A percentile compares a stretch with the other conserved stretches of the same genome.
Conservation (phyloP, 2,113 vertebrate genomes). For the Leptosomus discolor region DNA sequence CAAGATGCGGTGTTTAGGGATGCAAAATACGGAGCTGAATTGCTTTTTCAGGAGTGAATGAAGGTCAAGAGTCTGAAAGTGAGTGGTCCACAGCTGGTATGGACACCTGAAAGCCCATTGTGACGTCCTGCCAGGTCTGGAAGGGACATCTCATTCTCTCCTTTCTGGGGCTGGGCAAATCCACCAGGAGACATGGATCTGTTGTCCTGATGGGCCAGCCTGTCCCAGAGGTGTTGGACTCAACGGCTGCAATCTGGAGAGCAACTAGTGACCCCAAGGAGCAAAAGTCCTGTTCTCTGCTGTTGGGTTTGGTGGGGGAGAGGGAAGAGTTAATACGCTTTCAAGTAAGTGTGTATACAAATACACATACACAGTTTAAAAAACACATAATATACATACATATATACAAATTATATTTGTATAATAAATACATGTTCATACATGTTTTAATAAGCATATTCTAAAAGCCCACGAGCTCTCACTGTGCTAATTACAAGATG, state of each 20-base stretch:
- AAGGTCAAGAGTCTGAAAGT: not conserved
- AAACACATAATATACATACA: not conserved
- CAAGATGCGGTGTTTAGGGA: not conserved
- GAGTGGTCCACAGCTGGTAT: not conserved
- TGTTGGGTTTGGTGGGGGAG: not conserved
- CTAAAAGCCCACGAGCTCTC: not conserved
- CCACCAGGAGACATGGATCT: not conserved
- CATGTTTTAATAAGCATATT: not conserved
- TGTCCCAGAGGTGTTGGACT: not conserved
- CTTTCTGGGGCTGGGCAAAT: not conserved
- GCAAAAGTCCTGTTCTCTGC: not conserved
- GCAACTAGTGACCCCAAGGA: not conserved
- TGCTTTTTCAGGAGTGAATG: not conserved
- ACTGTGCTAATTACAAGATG: not conserved
- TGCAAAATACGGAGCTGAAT: not conserved
- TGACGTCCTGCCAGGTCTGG: not conserved
- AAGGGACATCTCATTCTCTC: not conserved
- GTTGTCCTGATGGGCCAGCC: not conserved
- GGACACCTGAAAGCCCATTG: not conserved
- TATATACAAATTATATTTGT: not conserved
- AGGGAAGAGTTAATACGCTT: not conserved
- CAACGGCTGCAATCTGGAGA: not conserved
- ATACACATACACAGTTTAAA: not conserved
- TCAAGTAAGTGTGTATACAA: not conserved
- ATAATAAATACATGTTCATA: not conserved